Evolutionary conservation across 2,113 vertebrate genomes (phyloP).

Genomic region (Irena cyanogastra): DNA sequence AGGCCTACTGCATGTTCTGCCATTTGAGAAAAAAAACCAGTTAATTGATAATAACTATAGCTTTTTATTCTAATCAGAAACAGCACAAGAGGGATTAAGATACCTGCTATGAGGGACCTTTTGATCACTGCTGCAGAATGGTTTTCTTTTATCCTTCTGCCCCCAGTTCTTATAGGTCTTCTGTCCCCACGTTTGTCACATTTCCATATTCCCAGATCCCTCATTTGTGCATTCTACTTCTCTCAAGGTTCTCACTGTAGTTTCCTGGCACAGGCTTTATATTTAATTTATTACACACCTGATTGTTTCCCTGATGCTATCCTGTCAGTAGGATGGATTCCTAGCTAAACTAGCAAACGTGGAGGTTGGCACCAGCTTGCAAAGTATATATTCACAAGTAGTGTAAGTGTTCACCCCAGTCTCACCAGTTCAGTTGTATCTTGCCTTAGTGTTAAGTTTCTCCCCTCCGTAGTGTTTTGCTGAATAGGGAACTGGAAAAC

Average conservation of each 20-base stretch:
- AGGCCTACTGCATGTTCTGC: not conserved
- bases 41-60: not conserved
- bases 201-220: not conserved
- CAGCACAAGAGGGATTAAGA: not conserved
- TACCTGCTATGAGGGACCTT: not conserved
- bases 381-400: not conserved
- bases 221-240: not conserved
- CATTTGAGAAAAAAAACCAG: not conserved
- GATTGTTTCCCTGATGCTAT: not conserved
- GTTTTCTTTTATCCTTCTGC: not conserved
- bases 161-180: not conserved
- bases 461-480: not conserved
- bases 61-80: not conserved
- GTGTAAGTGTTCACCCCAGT: not conserved
- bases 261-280: not conserved
- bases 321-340: not conserved
- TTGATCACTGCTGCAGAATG: not conserved
- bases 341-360: not conserved
- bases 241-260: not conserved
- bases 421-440: not conserved
- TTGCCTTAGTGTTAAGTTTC: not conserved
- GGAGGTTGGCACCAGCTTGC: not conserved
- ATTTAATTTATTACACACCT: not conserved
- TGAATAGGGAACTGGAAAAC: not conserved
- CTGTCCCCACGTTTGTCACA: not conserved